These are phyloP conservation scores for Crotophaga sulcirostris DNA, from an alignment of 2,113 vertebrate species.

Conservation along the genomic window DNA sequence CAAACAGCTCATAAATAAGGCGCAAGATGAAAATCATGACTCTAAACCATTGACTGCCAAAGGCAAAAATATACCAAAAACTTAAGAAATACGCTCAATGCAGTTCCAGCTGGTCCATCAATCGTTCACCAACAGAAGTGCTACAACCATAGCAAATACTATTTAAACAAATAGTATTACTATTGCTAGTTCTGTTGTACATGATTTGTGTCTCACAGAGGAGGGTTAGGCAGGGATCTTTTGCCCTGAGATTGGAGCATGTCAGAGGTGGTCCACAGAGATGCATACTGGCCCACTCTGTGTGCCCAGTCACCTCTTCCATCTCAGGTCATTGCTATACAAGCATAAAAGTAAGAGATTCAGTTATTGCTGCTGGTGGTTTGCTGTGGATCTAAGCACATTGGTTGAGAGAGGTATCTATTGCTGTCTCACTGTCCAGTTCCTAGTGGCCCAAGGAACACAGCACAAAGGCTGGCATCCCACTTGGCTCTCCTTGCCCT, in stretches of 20 bases:
- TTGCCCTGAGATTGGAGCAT: not conserved
- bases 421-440: not conserved
- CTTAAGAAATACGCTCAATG: not conserved
- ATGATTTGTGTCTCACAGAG: not conserved
- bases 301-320: not conserved
- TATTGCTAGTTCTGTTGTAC: not conserved
- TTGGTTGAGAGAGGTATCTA: not conserved
- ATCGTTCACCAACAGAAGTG: constrained; percentile 12
- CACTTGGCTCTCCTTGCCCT: not conserved
- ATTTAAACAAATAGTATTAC: not conserved
- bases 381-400: not conserved
- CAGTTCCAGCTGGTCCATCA: constrained; percentile 23
- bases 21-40: constrained; percentile 17
- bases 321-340: not conserved
- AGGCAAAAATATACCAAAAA: constrained; percentile 31
- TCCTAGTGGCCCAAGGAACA: constrained; percentile 40
- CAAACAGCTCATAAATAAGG: constrained; percentile 56
- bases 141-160: not conserved
- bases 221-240: not conserved
- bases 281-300: not conserved
- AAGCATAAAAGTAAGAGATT: not conserved
- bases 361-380: not conserved
- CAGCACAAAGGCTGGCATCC: constrained; percentile 29
- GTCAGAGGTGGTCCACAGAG: not conserved
- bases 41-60: constrained; percentile 14